phyloP scores from a whole-genome alignment of 2,888 invertebrate genomes.

The Oligia fasciuncula region DNA sequence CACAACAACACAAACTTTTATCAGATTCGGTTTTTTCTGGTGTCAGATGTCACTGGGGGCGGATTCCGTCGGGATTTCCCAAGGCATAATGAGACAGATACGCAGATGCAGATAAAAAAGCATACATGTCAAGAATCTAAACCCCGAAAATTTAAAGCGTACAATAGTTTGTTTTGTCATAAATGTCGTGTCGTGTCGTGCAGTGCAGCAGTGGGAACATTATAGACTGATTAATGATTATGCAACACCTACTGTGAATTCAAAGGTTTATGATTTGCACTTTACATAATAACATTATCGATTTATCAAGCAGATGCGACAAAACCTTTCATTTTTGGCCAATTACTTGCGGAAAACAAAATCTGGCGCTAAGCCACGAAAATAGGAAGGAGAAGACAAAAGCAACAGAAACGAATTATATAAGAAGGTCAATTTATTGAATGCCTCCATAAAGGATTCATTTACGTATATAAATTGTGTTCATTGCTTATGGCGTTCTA shows the following conservation, averaged over 20 bases:
- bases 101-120: slow-evolving; percentile 8
- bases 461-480: slow-evolving; percentile 29
- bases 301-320: slow-evolving; percentile 1
- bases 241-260: background rate
- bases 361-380: slow-evolving; percentile 45
- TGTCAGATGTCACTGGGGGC: slow-evolving; percentile 23
- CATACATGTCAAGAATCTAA: background rate
- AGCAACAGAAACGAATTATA: slow-evolving; percentile 16
- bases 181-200: background rate
- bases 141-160: background rate
- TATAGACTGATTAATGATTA: background rate
- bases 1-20: slow-evolving; percentile 21
- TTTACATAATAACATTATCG: background rate
- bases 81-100: slow-evolving; percentile 4
- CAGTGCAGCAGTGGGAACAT: too few species aligned
- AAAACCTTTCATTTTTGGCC: background rate
- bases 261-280: background rate
- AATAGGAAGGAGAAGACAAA: slow-evolving; percentile 18
- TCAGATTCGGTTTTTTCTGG: slow-evolving; percentile 10
- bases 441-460: slow-evolving; percentile 31
- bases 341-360: slow-evolving; percentile 2
- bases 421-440: slow-evolving; percentile 36
- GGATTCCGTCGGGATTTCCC: slow-evolving; percentile 9
- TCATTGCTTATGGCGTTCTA: slow-evolving; percentile 36
- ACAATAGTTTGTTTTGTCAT: background rate